A percentile compares a stretch with the other conserved stretches of the same genome.
Evolutionary conservation across 2,888 invertebrate genomes (phyloP).

Genomic region (Oscheius sp.): DNA sequence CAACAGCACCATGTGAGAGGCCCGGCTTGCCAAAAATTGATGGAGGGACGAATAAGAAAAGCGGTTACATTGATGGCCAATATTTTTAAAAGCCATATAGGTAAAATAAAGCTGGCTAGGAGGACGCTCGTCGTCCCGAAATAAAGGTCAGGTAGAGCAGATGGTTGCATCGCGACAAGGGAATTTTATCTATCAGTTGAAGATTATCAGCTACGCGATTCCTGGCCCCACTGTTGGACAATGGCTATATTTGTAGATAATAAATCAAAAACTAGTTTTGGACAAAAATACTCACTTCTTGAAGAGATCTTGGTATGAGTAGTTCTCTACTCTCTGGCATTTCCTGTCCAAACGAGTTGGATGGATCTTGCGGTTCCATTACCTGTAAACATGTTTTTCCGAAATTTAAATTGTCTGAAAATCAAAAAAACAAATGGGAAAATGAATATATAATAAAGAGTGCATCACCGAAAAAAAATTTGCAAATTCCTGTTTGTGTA

Average conservation of each 20-base stretch:
- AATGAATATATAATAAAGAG: background rate
- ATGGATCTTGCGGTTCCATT: slow-evolving; percentile 25
- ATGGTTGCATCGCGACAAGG: background rate
- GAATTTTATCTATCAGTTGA: slow-evolving; percentile 5
- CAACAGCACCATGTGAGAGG: slow-evolving; percentile 16
- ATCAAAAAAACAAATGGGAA: background rate
- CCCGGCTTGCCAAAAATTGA: background rate
- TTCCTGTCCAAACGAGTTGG: slow-evolving; percentile 1
- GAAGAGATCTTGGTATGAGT: slow-evolving; percentile 4
- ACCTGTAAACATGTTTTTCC: slow-evolving; percentile 5
- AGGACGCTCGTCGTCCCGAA: slow-evolving; percentile 3
- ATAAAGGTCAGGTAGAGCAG: slow-evolving; percentile 5
- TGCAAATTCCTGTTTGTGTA: too few relatives aligned
- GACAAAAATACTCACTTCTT: slow-evolving; percentile 11
- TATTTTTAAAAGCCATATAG: slow-evolving; percentile 9
- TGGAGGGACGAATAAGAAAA: background rate
- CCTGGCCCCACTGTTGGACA: background rate
- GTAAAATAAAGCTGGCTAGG: background rate
- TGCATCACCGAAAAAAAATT: background rate
- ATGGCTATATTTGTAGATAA: too few relatives aligned
- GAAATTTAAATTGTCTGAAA: background rate
- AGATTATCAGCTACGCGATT: background rate
- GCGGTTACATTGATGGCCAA: background rate
- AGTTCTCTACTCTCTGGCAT: slow-evolving; percentile 11
- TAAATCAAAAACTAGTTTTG: background rate